A percentile compares a stretch with the other conserved stretches of the same genome.
phyloP scores from a whole-genome alignment of 2,797 vertebrate species.

The Anguilla obscura region DNA sequence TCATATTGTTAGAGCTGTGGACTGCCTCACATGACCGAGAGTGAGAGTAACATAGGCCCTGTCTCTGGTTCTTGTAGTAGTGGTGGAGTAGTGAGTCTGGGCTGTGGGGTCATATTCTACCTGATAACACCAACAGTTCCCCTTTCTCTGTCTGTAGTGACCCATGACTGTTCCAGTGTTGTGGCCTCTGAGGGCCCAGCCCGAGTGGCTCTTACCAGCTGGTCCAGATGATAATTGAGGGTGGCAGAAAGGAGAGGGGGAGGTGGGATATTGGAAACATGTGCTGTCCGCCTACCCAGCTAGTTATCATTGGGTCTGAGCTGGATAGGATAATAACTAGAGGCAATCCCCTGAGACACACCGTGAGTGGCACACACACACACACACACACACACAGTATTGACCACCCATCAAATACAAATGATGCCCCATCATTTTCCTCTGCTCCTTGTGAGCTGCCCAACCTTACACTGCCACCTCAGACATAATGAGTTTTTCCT shows the following conservation, averaged over 20 bases:
- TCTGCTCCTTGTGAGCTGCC: slow-evolving; percentile 7
- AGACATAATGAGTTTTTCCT: slow-evolving; percentile 54
- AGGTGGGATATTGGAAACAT: slow-evolving; percentile 36
- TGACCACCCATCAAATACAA: too few species aligned
- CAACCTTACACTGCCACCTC: slow-evolving; percentile 55
- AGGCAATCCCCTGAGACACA: slow-evolving; percentile 41
- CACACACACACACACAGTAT: slow-evolving; percentile 29
- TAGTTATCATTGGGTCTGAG: slow-evolving; percentile 45
- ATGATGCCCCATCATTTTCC: slow-evolving; percentile 39
- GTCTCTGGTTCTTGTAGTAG: slow-evolving; percentile 25
- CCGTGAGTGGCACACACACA: slow-evolving; percentile 22
- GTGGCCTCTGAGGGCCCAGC: slow-evolving; percentile 48
- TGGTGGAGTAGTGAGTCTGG: slow-evolving; percentile 33
- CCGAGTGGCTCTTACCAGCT: slow-evolving; percentile 23
- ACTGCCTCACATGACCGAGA: slow-evolving; percentile 11
- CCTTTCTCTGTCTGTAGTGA: slow-evolving; percentile 43
- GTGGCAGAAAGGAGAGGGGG: slow-evolving; percentile 33
- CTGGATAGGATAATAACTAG: slow-evolving; percentile 34
- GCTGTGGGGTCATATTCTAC: slow-evolving; percentile 44
- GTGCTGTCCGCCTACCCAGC: slow-evolving; percentile 26
- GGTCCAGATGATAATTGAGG: slow-evolving; percentile 29
- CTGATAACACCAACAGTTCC: slow-evolving; percentile 45
- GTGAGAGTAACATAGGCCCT: slow-evolving; percentile 21
- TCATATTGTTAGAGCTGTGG: slow-evolving; percentile 30
- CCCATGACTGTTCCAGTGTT: slow-evolving; percentile 55